Evolutionary conservation across 64 coral and sea anemone species (phyloP), one percentile per base, ranked within the genome.

Genomic region (Pachyseris speciosa): DNA sequence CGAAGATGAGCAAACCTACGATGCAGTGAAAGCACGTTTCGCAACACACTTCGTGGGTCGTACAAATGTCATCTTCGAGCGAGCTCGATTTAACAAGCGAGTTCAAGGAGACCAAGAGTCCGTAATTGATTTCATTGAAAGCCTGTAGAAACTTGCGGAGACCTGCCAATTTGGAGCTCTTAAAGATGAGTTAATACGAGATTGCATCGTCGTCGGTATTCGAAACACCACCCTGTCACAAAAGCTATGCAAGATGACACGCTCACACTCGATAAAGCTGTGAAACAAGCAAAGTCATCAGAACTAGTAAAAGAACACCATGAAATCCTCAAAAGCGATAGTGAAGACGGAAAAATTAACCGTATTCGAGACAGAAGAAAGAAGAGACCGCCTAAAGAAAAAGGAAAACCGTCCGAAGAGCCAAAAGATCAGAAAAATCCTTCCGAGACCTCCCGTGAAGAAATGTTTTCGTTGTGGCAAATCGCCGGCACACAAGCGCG

Each of bases 271-370:
- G 68, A 73, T 5, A 75, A 45, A 17, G 67, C 67, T 15, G 37
- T 84, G 1, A 84, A 74, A 9, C 12, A 74, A 48, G 50, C 24
- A 0, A 80, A 80, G n/a, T 59, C 64, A 10, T 17, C 40, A 9
- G 87, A 89, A 48, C 12, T 79, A 38, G 71, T 89, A 48, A 90
- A 90, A 20, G 40, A 90, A 20, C 87, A 89, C 19, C 74, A 89
- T 2, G 33, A 69, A 42, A 74, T 83, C 36, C 19, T 91, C 9
- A 67, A 47, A 92, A 67, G 48, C 24, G 45, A 90, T 58, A 16
- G 37, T 3, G 84, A 19, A 22, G 65, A 87, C 0, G 37, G 6
- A 0, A 36, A 22, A 29, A 75, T 40, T 1, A 52, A 38, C 5
- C 41, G 29, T 4, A n/a, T 22, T 49, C 3, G 37, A 42, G n/a